These are phyloP conservation scores for Achroia grisella DNA, from an alignment of 1,140 invertebrate species.

Conservation along the genomic window DNA sequence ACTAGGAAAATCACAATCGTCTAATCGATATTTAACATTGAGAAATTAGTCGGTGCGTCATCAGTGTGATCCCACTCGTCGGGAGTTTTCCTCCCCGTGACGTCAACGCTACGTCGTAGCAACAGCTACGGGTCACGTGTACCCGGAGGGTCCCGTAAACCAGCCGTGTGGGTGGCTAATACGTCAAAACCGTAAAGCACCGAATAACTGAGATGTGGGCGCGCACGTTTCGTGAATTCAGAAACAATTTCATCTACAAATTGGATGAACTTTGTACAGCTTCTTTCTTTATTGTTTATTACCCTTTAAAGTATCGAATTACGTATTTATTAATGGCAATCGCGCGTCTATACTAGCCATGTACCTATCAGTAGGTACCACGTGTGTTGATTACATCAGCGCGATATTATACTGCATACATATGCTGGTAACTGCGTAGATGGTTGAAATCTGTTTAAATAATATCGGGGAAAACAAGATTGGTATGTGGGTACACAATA, in stretches of 20 bases:
- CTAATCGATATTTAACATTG: constrained; percentile 16
- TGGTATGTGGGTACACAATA: constrained; percentile 37
- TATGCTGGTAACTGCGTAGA: constrained; percentile 45
- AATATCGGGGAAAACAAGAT: constrained; percentile 41
- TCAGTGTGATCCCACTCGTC: neutral
- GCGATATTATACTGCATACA: constrained; percentile 4
- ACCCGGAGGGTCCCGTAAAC: constrained; percentile 12
- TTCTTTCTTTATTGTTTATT: constrained; percentile 12
- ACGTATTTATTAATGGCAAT: neutral
- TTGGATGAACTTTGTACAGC: constrained; percentile 14
- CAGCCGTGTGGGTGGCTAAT: constrained; percentile 22
- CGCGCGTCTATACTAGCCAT: constrained; percentile 7
- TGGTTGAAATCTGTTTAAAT: constrained; percentile 60
- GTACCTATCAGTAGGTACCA: neutral
- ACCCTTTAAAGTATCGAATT: neutral
- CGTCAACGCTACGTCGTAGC: constrained; percentile 31
- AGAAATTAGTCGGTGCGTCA: constrained; percentile 17
- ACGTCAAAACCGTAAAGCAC: constrained; percentile 16
- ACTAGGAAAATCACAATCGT: constrained; percentile 8
- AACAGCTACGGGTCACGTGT: constrained; percentile 26
- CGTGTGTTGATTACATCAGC: constrained; percentile 37
- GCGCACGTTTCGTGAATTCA: constrained; percentile 18
- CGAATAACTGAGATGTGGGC: constrained; percentile 14
- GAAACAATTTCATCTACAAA: constrained; percentile 14
- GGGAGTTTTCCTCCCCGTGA: constrained; percentile 22